Evolutionary conservation across 1,140 invertebrate species (phyloP), one percentile per base, ranked within the genome.

Genomic region (Brachionus manjavacas): DNA sequence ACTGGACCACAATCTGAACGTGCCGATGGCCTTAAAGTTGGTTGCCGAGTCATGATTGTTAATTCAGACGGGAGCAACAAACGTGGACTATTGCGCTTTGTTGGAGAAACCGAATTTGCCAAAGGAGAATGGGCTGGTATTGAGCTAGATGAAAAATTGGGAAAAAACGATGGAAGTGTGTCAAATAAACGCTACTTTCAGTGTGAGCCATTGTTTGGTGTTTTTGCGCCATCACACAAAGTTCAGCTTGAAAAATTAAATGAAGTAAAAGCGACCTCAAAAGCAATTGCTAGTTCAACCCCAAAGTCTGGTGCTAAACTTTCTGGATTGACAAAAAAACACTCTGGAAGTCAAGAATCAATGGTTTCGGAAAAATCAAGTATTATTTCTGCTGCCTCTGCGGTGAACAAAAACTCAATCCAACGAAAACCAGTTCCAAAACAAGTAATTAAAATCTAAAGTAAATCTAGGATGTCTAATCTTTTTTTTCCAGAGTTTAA

Each of bases 131-230:
- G 96, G 96, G 96, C 94, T 84, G 96, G 96, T 14, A 93, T 98
- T 25, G 95, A 98, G 90, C 91, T 98, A 85, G 95, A 97, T 88
- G 95, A 97, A 84, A 93, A 95, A 11, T 90, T 94, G 83, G 96
- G 96, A 46, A 98, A 98, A 90, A 98, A 98, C 90, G 96, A 98
- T 90, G 96, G 96, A 64, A 94, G 94, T 55, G 95, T 98, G 52
- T 94, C 93, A 86, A 96, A 92, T 7, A 91, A 70, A 90, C 96
- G 96, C 90, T 99, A 98, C 90, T 98, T 98, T 90, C 93, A 94
- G 85, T 98, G 96, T 89, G 92, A 92, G 84, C 93, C 94, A 20
- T 94, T 94, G 87, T 94, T 94, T 89, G 97, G 96, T 2, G 91
- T 98, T 35, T 98, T 99, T 91, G 95, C 96, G 7, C 96, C 96